phyloP scores from a whole-genome alignment of 2,888 invertebrate species.

The Coleophora deauratella region DNA sequence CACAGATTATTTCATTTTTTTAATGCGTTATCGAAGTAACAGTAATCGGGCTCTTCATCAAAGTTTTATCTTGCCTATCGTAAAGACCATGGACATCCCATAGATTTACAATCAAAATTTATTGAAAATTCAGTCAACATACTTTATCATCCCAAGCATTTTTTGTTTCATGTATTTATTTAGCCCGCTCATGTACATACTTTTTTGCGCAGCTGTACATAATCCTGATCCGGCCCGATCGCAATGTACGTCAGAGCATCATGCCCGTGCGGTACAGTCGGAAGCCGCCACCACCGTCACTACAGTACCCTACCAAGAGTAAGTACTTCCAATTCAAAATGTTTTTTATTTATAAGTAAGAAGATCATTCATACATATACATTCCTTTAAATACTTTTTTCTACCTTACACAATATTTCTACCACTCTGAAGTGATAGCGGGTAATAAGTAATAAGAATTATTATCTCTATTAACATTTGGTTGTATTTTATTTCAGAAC shows the following conservation, averaged over 20 bases:
- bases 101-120: too few species aligned
- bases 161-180: too few species aligned
- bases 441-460: not conserved
- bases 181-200: too few species aligned
- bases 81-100: too few species aligned
- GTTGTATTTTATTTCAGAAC: constrained; percentile 31
- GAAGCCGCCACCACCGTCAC: constrained; percentile 44
- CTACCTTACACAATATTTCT: not conserved
- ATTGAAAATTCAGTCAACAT: too few species aligned
- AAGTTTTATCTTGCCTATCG: too few species aligned
- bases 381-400: not conserved
- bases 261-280: constrained; percentile 78
- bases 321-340: constrained; percentile 21
- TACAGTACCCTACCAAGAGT: constrained; percentile 55
- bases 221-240: constrained; percentile 89
- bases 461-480: not conserved
- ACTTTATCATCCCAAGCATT: too few species aligned
- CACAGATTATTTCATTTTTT: too few species aligned
- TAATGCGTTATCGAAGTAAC: too few species aligned
- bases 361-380: not conserved
- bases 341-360: not conserved
- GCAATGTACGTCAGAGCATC: constrained; percentile 91
- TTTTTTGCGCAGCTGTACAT: constrained; percentile 81
- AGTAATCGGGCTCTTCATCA: too few species aligned
- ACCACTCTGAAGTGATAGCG: not conserved